A percentile compares a stretch with the other conserved stretches of the same genome.
phyloP scores from a whole-genome alignment of 2,797 vertebrate genomes.

The Sebastes oblongus region DNA sequence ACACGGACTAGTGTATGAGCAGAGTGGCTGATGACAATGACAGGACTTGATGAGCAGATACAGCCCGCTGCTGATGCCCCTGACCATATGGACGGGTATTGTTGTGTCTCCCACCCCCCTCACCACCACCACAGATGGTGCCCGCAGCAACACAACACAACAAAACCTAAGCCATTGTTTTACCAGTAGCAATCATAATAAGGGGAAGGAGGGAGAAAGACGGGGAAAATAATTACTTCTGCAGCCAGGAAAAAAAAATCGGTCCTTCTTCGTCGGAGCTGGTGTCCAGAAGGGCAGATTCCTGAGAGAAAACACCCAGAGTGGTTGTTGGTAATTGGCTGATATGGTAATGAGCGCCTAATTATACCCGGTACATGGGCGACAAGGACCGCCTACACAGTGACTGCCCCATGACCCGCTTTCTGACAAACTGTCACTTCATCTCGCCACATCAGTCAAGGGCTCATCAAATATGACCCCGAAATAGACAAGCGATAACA shows the following conservation, averaged over 20 bases:
- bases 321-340: slow-evolving; percentile 80
- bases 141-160: slow-evolving; percentile 76
- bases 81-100: slow-evolving; percentile 84
- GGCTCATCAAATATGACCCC: slow-evolving; percentile 83
- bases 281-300: slow-evolving; percentile 85
- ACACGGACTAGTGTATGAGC: slow-evolving; percentile 68
- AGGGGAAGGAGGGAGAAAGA: slow-evolving; percentile 69
- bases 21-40: slow-evolving; percentile 75
- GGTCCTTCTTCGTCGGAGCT: slow-evolving; percentile 69
- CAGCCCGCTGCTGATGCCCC: slow-evolving; percentile 76
- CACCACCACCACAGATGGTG: slow-evolving; percentile 81
- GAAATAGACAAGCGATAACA: slow-evolving; percentile 74
- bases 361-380: slow-evolving; percentile 77
- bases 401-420: slow-evolving; percentile 80
- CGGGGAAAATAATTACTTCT: slow-evolving; percentile 77
- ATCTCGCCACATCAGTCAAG: slow-evolving; percentile 77
- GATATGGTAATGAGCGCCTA: slow-evolving; percentile 84
- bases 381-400: slow-evolving; percentile 70
- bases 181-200: slow-evolving; percentile 78
- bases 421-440: slow-evolving; percentile 85
- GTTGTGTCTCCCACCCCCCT: slow-evolving; percentile 67
- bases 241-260: slow-evolving; percentile 67
- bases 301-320: slow-evolving; percentile 84
- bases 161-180: slow-evolving; percentile 81
- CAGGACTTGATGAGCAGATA: slow-evolving; percentile 78